phyloP scores from a whole-genome alignment of 2,113 vertebrate genomes.

The Notarius quadriscutis region DNA sequence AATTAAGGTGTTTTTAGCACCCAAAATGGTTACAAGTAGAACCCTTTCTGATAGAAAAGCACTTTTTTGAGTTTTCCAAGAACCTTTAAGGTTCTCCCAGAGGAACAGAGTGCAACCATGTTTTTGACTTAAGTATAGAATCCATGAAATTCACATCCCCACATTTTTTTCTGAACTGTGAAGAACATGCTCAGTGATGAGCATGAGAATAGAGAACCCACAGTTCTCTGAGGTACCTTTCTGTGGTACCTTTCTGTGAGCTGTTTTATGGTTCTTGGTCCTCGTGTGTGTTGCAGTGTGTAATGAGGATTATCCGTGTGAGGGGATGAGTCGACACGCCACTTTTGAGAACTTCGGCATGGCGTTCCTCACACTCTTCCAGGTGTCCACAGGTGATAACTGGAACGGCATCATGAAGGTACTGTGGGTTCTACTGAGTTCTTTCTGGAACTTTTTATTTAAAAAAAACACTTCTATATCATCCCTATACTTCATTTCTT shows the following conservation, averaged over 20 bases:
- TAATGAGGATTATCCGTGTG: constrained; percentile 92
- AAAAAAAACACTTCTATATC: not conserved
- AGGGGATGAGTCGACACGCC: constrained; percentile 97
- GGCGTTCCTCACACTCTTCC: constrained; percentile 98
- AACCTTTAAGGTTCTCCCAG: not conserved
- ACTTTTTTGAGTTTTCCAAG: not conserved
- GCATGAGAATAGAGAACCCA: not conserved
- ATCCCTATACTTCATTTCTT: not conserved
- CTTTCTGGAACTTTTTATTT: not conserved
- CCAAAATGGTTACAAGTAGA: not conserved
- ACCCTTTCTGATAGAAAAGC: not conserved
- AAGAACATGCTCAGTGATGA: not conserved
- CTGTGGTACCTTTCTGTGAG: not conserved
- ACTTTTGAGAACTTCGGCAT: constrained; percentile 99
- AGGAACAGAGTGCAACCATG: not conserved
- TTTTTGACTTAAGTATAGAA: not conserved
- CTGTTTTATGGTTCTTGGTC: not conserved
- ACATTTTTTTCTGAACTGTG: not conserved
- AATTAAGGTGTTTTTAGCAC: not conserved
- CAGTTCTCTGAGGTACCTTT: not conserved
- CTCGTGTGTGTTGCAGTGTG: constrained; percentile 77
- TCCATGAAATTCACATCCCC: not conserved
- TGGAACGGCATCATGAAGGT: constrained; percentile 99
- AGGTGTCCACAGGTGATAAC: constrained; percentile 97
- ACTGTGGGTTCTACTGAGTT: not conserved